Conservation (phyloP, 2,888 invertebrate species). For the Cyrtodaria siliqua region DNA sequence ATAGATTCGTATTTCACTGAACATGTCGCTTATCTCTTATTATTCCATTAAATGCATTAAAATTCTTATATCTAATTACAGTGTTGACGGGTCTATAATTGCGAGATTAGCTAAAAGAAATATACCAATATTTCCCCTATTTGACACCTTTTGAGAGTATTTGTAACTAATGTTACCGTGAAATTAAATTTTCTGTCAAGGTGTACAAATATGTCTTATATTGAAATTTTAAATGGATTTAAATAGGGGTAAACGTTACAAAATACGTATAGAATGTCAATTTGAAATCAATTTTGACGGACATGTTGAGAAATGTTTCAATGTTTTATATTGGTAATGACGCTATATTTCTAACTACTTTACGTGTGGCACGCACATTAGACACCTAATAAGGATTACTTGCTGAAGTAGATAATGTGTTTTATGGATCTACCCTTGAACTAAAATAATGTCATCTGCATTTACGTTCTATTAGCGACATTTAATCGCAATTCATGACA, state of each 20-base stretch:
- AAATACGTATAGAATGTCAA: neutral
- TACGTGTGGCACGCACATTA: no score
- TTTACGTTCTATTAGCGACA: no score
- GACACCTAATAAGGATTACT: no score
- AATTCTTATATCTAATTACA: constrained; percentile 1
- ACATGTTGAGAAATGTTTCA: neutral
- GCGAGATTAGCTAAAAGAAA: neutral
- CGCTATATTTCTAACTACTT: neutral
- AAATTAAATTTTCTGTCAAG: neutral
- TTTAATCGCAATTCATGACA: no score
- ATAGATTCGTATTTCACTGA: no score
- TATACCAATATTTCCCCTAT: neutral
- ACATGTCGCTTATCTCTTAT: no score
- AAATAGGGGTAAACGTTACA: neutral
- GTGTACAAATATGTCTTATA: neutral
- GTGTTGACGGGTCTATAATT: neutral
- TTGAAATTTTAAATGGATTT: neutral
- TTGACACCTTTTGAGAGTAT: neutral
- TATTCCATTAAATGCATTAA: neutral
- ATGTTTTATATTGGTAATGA: neutral
- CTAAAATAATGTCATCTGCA: no score
- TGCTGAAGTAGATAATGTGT: no score
- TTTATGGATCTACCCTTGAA: no score
- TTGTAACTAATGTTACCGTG: neutral
- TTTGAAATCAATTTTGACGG: neutral